Base-by-base conservation (phyloP, 2,113 vertebrate genomes). In the Cottus gobio region DNA sequence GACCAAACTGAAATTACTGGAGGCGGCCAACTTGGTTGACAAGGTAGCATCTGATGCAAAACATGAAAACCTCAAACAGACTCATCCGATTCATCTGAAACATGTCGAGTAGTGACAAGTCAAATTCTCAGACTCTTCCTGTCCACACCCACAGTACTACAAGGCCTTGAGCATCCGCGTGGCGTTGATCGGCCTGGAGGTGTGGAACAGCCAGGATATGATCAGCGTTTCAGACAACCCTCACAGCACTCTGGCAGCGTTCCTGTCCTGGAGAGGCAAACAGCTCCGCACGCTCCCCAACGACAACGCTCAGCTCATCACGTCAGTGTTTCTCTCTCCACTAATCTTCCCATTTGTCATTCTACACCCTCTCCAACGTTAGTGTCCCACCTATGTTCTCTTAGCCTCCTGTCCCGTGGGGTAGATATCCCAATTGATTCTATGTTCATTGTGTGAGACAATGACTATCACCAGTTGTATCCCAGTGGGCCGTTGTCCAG, bases 281-380 rank as follows among this genome's bases (percentile, higher is more conserved):
- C 94, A 96, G 72, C 93, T 99, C 7, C 22, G n/a, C 42, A 56
- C 71, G 54, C 96, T 96, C 67, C 96, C 95, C 48, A 97, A 99
- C 0, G 98, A 99, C 93, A 99, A 99, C 0, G 97, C 98, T 69
- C 98, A 99, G n/a, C 93, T 99, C 31, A 94, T 99, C 93, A 99
- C 97, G 98, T 99, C 79, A 93, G 95, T 70, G 56, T 5, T 16
- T 54, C 22, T 34, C 44, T 52, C 48, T 15, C 31, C 31, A 20
- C 18, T 28, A 8, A 11, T 10, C 9, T 39, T 10, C 11, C 16
- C 16, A 30, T 67, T 68, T 44, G 10, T 77, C 75, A 31, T 7
- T 31, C 26, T 22, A 28, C 31, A 36, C 39, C 28, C 61, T 60
- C n/a, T 36, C 18, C 7, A 15, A 39, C 0, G 1, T 48, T 28